These are phyloP conservation scores for Latrodectus geometricus DNA, from an alignment of 1,140 invertebrate genomes.

Conservation along the genomic window DNA sequence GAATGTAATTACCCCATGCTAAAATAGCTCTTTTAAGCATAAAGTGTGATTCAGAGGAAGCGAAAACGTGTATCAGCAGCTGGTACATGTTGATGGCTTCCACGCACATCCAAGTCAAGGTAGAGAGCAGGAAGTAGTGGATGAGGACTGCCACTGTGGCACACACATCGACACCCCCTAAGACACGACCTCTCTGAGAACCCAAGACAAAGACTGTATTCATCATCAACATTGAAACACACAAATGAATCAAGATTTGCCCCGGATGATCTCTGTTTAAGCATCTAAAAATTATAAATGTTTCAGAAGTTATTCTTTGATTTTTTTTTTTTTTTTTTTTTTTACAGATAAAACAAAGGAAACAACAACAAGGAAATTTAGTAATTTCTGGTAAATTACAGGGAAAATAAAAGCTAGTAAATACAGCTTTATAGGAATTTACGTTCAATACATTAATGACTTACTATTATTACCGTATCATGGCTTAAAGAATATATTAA, in stretches of 20 bases:
- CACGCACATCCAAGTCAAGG: slow-evolving; percentile 73
- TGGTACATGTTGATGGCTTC: slow-evolving; percentile 74
- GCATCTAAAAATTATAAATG: slow-evolving; percentile 67
- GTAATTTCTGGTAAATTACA: too few species aligned
- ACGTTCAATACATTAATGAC: too few species aligned
- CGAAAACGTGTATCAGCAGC: slow-evolving; percentile 73
- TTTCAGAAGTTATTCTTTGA: neutral
- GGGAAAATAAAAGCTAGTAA: too few species aligned
- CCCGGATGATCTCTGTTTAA: slow-evolving; percentile 72
- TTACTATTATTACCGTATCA: too few species aligned
- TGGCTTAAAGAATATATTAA: too few species aligned
- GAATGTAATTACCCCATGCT: slow-evolving; percentile 72
- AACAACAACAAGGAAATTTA: too few species aligned
- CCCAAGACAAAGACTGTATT: slow-evolving; percentile 71
- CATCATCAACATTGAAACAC: slow-evolving; percentile 71
- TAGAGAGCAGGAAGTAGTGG: slow-evolving; percentile 72
- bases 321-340: too few species aligned
- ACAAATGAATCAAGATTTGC: slow-evolving; percentile 73
- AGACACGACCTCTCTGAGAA: slow-evolving; percentile 36
- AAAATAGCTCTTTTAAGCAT: slow-evolving; percentile 72
- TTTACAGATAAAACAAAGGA: too few species aligned
- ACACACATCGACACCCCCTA: slow-evolving; percentile 66
- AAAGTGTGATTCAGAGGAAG: slow-evolving; percentile 71
- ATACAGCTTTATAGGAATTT: too few species aligned
- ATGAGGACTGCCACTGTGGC: slow-evolving; percentile 68